phyloP scores from a whole-genome alignment of 2,797 vertebrate genomes.

The Anas acuta region DNA sequence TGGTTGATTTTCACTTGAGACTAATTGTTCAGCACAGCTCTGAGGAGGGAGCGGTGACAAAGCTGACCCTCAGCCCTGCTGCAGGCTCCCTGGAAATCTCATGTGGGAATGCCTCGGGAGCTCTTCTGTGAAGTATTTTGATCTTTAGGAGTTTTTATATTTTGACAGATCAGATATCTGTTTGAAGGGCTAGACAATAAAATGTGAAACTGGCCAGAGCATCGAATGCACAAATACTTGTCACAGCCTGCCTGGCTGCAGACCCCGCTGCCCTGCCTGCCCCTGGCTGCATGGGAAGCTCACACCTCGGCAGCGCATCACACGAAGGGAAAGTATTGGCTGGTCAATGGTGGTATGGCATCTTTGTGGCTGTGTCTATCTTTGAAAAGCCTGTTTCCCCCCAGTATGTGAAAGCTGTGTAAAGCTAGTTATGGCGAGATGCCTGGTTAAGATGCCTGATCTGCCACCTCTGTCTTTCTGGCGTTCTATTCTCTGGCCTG shows the following conservation, averaged over 20 bases:
- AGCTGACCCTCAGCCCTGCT: neutral
- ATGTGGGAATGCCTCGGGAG: neutral
- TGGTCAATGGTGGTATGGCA: accelerated
- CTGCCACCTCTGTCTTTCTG: neutral
- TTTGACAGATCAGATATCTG: conserved; percentile 1
- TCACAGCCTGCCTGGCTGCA: neutral
- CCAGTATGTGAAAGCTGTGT: neutral
- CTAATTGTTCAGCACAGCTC: conserved; percentile 8
- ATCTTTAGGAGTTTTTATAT: neutral
- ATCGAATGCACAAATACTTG: neutral
- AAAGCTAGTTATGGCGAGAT: neutral
- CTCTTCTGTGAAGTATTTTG: neutral
- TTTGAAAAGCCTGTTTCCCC: neutral
- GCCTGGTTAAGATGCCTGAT: neutral
- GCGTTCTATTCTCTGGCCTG: accelerated
- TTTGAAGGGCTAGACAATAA: conserved; percentile 14
- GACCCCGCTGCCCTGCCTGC: neutral
- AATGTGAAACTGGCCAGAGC: neutral
- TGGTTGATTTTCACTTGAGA: conserved; percentile 52
- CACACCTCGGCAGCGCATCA: accelerated
- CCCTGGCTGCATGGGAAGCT: neutral
- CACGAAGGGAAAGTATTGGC: neutral
- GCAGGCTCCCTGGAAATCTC: neutral
- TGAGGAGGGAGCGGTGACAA: neutral
- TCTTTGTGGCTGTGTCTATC: accelerated